Base-by-base conservation (phyloP, 92 coral and sea anemone species). In the Scolanthus callimorphus region DNA sequence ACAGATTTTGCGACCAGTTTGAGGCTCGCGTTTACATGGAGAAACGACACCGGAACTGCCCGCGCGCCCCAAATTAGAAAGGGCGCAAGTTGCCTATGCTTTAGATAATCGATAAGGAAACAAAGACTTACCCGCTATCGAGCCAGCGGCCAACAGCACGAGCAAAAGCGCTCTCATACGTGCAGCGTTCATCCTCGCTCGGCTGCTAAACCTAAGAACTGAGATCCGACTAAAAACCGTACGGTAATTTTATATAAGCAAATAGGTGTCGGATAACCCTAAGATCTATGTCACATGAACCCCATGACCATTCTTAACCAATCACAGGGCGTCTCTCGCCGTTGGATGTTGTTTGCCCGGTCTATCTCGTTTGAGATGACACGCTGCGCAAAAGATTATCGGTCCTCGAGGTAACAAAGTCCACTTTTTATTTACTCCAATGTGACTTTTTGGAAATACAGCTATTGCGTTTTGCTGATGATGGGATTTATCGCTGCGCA, bases 131-230 rank as follows among this genome's bases (percentile, higher is more conserved):
- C 99, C 99, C 74, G 97, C 96, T 21, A 94, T 20, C 65, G 91
- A 89, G 60, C 97, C 99, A 27, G 88, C 76, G 84, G 96, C 96
- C 90, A 94, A 86, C 95, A 94, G 76, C 88, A 85, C 80, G 69
- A 80, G 55, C 24, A 88, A 46, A 17, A 82, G 68, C 47, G 73
- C 56, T 60, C 66, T 75, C 95, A 86, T 86, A 55, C 63, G 51
- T 50, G 49, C 46, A 31, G 62, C 30, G 71, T 34, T 34, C 41
- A 34, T 34, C 41, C 15, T 34, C n/a, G 41, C 41, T 34, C 41
- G 41, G 41, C 41, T 34, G 41, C 6, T 34, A 15, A 34, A 34
- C 41, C 41, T 34, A 34, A 34, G 41, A 34, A 34, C 41, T 34
- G 15, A 34, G 41, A 15, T 6, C 41, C 15, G 41, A 34, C 15